These are phyloP conservation scores for Euwallacea similis DNA, from an alignment of 1,140 invertebrate genomes.

Conservation along the genomic window DNA sequence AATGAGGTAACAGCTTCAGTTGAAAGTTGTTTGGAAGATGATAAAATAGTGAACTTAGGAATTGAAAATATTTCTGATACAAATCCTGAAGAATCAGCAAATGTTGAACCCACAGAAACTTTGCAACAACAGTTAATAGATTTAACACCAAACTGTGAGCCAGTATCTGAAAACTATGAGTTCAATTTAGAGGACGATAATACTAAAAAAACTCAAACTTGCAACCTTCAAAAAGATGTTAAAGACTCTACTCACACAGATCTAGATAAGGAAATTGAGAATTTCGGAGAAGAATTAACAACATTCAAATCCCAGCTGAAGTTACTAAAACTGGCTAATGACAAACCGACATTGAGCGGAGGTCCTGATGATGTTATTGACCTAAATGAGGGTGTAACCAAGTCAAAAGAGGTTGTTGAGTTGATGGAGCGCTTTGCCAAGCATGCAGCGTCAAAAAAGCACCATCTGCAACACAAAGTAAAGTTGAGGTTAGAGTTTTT, in stretches of 20 bases:
- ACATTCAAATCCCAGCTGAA: conserved; percentile 38
- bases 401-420: conserved; percentile 58
- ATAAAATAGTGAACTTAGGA: neutral
- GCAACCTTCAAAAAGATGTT: neutral
- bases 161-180: conserved; percentile 27
- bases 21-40: neutral
- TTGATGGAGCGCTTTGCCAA: conserved; percentile 65
- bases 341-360: conserved; percentile 60
- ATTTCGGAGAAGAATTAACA: conserved; percentile 10
- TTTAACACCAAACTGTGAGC: neutral
- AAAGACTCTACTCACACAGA: conserved; percentile 28
- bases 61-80: neutral
- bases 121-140: neutral
- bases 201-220: conserved; percentile 15
- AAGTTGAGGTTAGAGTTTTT: conserved; percentile 51
- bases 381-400: conserved; percentile 54
- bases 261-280: conserved; percentile 39
- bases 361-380: conserved; percentile 63
- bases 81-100: neutral
- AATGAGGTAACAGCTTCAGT: neutral
- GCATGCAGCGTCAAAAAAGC: conserved; percentile 59
- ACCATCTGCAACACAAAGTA: conserved; percentile 51
- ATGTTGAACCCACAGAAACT: neutral
- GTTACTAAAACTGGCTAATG: conserved; percentile 45
- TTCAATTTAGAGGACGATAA: conserved; percentile 43